These are phyloP conservation scores for Caenorhabditis sp. DNA, from an alignment of 2,888 invertebrate genomes.

Conservation along the genomic window DNA sequence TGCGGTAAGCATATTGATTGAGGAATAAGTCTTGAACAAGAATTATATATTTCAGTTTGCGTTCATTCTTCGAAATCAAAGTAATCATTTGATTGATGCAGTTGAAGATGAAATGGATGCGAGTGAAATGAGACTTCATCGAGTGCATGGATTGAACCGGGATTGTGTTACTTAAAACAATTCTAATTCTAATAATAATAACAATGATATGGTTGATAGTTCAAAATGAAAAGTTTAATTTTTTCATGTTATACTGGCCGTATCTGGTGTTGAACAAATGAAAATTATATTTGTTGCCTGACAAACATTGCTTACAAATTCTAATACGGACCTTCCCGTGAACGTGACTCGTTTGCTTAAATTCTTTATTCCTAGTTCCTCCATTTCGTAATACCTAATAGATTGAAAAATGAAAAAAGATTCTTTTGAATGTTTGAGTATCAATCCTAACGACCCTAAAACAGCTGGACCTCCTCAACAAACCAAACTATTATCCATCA, in stretches of 20 bases:
- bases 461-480: neutral
- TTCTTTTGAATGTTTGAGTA: conserved; percentile 3
- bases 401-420: conserved; percentile 1
- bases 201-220: too few relatives aligned
- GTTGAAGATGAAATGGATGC: conserved; percentile 28
- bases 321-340: too few relatives aligned
- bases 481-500: conserved; percentile 2
- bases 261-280: too few relatives aligned
- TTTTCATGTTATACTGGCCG: too few relatives aligned
- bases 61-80: conserved; percentile 11
- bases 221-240: too few relatives aligned
- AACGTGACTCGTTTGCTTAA: too few relatives aligned
- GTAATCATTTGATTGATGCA: conserved; percentile 7
- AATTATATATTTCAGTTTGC: neutral
- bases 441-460: neutral
- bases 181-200: too few relatives aligned
- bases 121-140: conserved; percentile 17
- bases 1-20: too few relatives aligned
- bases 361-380: too few relatives aligned
- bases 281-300: too few relatives aligned
- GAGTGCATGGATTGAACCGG: conserved; percentile 32
- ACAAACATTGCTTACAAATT: too few relatives aligned
- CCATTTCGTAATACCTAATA: too few relatives aligned
- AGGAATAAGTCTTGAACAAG: neutral
- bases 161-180: conserved; percentile 2